Conservation (phyloP, 2,797 vertebrate species). For the Microctenopoma steveboyesi region DNA sequence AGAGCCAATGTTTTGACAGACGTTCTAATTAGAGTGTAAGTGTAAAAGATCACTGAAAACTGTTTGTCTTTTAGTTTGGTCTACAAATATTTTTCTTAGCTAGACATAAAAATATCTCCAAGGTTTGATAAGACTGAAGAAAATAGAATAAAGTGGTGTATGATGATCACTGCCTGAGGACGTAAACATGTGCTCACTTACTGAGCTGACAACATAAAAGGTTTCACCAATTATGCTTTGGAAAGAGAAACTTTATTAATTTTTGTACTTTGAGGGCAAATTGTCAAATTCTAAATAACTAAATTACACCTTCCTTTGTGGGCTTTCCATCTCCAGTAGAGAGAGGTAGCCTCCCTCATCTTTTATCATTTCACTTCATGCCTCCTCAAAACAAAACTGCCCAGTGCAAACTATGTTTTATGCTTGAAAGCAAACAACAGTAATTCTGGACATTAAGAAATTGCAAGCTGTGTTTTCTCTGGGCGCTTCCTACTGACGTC, state of each 20-base stretch:
- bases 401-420: slow-evolving; percentile 12
- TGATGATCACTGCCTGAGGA: slow-evolving; percentile 23
- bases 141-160: slow-evolving; percentile 1
- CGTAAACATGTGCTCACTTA: slow-evolving; percentile 20
- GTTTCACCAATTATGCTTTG: slow-evolving; percentile 8
- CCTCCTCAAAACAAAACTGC: slow-evolving; percentile 20
- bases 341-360: slow-evolving; percentile 12
- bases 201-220: slow-evolving; percentile 22
- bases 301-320: slow-evolving; percentile 38
- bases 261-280: slow-evolving; percentile 10
- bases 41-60: neutral
- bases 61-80: slow-evolving; percentile 10
- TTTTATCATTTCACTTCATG: slow-evolving; percentile 26
- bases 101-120: slow-evolving; percentile 14
- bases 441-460: slow-evolving; percentile 18
- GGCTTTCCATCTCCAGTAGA: slow-evolving; percentile 7
- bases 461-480: slow-evolving; percentile 18
- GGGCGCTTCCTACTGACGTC: slow-evolving; percentile 18
- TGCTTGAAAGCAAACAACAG: slow-evolving; percentile 28
- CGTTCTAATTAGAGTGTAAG: neutral
- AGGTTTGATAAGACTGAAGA: slow-evolving; percentile 12
- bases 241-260: slow-evolving; percentile 9
- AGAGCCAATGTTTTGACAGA: neutral
- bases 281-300: neutral
- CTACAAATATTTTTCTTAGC: slow-evolving; percentile 11